Base-by-base conservation (phyloP, 2,113 vertebrate species). In the Grallaria varia region DNA sequence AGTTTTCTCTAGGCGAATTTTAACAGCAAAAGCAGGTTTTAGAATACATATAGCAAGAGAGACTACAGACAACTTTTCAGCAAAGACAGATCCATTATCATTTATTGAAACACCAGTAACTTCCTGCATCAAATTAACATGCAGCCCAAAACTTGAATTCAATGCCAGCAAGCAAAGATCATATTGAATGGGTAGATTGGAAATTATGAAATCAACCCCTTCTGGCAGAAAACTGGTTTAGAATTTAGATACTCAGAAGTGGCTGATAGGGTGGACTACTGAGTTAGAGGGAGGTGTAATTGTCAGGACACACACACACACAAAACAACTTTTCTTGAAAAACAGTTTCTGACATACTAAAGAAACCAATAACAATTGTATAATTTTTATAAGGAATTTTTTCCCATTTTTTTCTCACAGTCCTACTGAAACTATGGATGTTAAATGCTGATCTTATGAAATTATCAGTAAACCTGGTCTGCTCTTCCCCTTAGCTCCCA, bases 261-360 rank as follows among this genome's bases (percentile, higher is more conserved):
- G 9, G 40, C 27, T 4, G 40, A 67, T 66, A 22, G 16, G 58
- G 67, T 4, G 1, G 8, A 44, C 35, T 42, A 8, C 0, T 23
- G 49, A 75, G 15, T 40, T 35, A 56, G 39, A 40, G 40, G 47
- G 49, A 72, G 12, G 15, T 85, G 21, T 49, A 14, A 56, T 20
- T 1, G 2, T 76, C 16, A 76, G 71, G 71, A 24, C 64, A 78
- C 22, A 77, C 8, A 73, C 9, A 69, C 14, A 78, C 23, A 66
- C 13, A 62, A 3, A 40, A 47, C 31, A 73, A 56, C 12, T 8
- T 58, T 60, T 58, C 55, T 19, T 80, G 42, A 93, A 84, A 79
- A 80, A 35, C 15, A 40, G 33, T 56, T 88, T 81, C 73, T 64
- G 90, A 92, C 49, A 59, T 35, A 60, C 44, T 56, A 58, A 60